These are phyloP conservation scores for Saxidomus purpurata DNA, from an alignment of 1,140 invertebrate genomes.

Conservation along the genomic window DNA sequence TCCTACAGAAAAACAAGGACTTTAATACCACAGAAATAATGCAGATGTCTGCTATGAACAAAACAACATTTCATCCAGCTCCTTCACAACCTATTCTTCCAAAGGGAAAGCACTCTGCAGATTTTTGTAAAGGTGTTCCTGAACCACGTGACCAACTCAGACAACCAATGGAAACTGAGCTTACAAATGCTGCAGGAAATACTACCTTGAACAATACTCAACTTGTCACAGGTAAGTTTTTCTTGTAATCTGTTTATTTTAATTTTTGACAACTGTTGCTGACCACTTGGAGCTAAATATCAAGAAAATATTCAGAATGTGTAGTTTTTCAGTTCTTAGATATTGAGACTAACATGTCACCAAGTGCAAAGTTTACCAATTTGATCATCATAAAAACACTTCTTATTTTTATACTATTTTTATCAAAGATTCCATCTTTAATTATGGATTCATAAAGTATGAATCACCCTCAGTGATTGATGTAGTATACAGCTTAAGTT, in stretches of 20 bases:
- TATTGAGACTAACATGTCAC: too few species aligned
- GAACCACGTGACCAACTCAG: not conserved
- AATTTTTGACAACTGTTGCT: not conserved
- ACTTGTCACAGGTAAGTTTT: conserved; percentile 47
- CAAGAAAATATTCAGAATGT: too few species aligned
- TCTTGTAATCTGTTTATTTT: too few species aligned
- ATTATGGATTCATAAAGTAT: too few species aligned
- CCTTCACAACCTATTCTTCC: not conserved
- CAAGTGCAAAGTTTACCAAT: too few species aligned
- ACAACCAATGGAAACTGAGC: conserved; percentile 28
- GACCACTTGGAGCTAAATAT: too few species aligned
- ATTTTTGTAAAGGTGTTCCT: not conserved
- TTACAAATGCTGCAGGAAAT: not conserved
- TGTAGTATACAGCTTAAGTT: too few species aligned
- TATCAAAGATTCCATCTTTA: too few species aligned
- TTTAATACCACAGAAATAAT: conserved; percentile 20
- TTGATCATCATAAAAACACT: too few species aligned
- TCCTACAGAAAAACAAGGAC: conserved; percentile 36
- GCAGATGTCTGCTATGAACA: not conserved
- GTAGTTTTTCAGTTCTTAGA: too few species aligned
- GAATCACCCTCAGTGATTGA: too few species aligned
- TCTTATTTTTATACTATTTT: too few species aligned
- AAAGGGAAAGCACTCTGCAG: not conserved
- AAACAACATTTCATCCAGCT: not conserved
- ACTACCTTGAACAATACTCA: conserved; percentile 40